Evolutionary conservation across 92 coral and sea anemone species (phyloP), one percentile per base, ranked within the genome.

Genomic region (Nematostella vectensis): DNA sequence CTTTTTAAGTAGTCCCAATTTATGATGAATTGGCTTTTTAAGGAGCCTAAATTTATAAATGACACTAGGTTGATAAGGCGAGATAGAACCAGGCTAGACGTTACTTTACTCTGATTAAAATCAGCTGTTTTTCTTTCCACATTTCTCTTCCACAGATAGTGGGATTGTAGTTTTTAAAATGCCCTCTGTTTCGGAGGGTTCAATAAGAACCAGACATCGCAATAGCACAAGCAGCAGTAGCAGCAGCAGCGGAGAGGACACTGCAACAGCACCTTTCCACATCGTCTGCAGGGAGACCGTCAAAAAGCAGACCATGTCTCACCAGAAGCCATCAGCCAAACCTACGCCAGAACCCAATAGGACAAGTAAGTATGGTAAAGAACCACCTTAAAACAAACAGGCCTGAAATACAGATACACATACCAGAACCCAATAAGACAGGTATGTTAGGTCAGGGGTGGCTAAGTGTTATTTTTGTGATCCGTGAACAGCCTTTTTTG

Each of bases 221-320:
- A 60, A 38, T n/a, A 16, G 24, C 21, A 60, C 63, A 59, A 2
- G 24, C 11, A 69, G 66, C 20, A 75, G 64, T 29, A 74, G 85
- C 24, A 83, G 96, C 64, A 85, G 93, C 59, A 80, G 95, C 56
- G 71, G 96, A 31, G 94, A 85, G 38, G 94, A 85, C 43, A 72
- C 88, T 9, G 86, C 80, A 67, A 69, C 87, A 3, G 69, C 72
- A 23, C 82, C 88, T 4, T 56, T 83, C 30, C 76, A 62, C 45
- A 48, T 31, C 24, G 50, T 69, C 54, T 29, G 57, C 26, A 31
- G 36, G 50, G 43, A 57, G 17, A 55, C 25, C 27, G 50, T 15
- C 62, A 58, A 52, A 68, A 47, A 47, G 37, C 42, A 62, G 4
- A 70, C 87, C 62, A 62, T 71, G 81, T 80, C 83, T 18, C 70